These are phyloP conservation scores for Dexiosoma caninum DNA, from an alignment of 2,888 invertebrate species.

Conservation along the genomic window DNA sequence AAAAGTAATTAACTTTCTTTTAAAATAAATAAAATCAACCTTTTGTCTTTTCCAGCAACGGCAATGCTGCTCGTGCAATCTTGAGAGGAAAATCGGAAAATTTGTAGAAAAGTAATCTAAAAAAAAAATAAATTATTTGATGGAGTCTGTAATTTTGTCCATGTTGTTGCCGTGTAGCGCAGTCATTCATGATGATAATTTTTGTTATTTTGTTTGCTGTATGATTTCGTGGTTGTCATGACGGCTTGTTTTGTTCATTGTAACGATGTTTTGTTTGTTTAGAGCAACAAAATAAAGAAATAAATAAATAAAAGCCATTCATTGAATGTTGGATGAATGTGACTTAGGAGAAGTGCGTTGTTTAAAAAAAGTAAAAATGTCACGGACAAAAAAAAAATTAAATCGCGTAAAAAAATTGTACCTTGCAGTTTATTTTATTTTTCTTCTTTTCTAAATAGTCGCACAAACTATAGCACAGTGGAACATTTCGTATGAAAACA, in stretches of 20 bases:
- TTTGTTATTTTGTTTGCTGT: too few relatives aligned
- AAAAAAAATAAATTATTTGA: conserved; percentile 46
- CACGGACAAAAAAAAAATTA: neutral
- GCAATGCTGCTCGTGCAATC: neutral
- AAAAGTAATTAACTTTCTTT: conserved; percentile 62
- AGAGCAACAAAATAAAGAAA: conserved; percentile 6
- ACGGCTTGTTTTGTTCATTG: neutral
- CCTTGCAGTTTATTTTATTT: conserved; percentile 19
- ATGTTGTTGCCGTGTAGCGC: conserved; percentile 6
- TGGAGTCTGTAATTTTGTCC: conserved; percentile 32
- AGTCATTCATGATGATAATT: conserved; percentile 8
- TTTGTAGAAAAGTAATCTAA: neutral
- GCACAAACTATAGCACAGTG: neutral
- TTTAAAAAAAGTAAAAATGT: neutral
- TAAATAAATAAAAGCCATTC: neutral
- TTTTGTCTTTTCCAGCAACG: conserved; percentile 41
- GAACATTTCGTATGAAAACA: too few relatives aligned
- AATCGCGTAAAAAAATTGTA: conserved; percentile 5
- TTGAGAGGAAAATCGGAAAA: conserved; percentile 18
- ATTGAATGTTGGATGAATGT: neutral
- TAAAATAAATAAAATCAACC: conserved; percentile 58
- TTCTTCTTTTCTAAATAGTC: neutral
- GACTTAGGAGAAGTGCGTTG: conserved; percentile 22
- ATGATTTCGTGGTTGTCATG: neutral
- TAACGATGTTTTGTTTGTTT: neutral